These are phyloP conservation scores for Petrosia ficiformis DNA, from an alignment of 37 sponge, comb jelly and placozoan species.

Conservation along the genomic window DNA sequence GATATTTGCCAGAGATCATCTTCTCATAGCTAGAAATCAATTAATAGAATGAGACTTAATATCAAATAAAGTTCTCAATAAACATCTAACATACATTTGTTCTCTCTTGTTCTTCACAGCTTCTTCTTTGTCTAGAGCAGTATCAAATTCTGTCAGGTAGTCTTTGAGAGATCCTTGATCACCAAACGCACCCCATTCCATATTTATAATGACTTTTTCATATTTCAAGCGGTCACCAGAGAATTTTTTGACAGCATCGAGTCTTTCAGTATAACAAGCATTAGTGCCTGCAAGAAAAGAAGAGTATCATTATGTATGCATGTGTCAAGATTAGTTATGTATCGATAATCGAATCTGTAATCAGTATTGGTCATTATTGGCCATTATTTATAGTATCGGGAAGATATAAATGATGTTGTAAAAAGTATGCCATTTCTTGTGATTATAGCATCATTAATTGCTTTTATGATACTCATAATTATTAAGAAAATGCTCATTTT, in stretches of 20 bases:
- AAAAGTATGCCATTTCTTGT: too few species aligned
- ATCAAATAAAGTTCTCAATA: conserved; percentile 2
- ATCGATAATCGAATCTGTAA: too few species aligned
- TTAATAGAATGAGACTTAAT: neutral
- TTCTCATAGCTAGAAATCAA: conserved; percentile 86
- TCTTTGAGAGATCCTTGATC: conserved; percentile 82
- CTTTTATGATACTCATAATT: too few species aligned
- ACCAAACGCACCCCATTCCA: conserved; percentile 99
- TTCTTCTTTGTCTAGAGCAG: conserved; percentile 60
- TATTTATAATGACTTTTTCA: conserved; percentile 91
- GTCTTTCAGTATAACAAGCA: conserved; percentile 93
- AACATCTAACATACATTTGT: conserved; percentile 65
- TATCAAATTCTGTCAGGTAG: conserved; percentile 74
- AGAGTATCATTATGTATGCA: too few species aligned
- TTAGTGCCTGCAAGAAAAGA: conserved; percentile 74
- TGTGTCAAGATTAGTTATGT: too few species aligned
- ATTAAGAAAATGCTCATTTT: too few species aligned
- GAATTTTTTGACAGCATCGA: conserved; percentile 72
- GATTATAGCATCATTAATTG: too few species aligned
- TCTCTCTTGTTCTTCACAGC: conserved; percentile 48
- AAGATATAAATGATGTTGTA: too few species aligned
- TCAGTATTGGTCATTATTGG: too few species aligned
- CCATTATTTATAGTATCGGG: too few species aligned
- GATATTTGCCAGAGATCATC: conserved; percentile 97
- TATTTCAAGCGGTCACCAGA: conserved; percentile 27